These are phyloP conservation scores for Aricia agestis DNA, from an alignment of 1,140 invertebrate species.

Conservation along the genomic window DNA sequence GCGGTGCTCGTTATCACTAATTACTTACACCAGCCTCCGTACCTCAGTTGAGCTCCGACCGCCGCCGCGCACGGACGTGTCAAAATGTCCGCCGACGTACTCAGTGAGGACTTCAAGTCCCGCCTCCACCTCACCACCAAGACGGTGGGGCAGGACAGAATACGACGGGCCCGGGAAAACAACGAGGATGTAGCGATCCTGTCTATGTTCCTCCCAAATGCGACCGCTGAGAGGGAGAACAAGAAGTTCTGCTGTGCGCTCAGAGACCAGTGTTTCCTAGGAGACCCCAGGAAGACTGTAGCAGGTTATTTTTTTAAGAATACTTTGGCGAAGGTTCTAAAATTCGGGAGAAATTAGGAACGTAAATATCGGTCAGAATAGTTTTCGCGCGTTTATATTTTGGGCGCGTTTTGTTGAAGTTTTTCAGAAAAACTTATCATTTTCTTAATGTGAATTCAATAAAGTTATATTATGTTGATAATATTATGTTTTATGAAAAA, in stretches of 20 bases:
- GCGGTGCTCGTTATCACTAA: not conserved
- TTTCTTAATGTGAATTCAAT: too few species aligned
- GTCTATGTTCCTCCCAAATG: slow-evolving; percentile 86
- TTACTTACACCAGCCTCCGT: not conserved
- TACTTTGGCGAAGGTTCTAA: not conserved
- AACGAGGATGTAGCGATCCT: slow-evolving; percentile 91
- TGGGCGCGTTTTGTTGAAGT: too few species aligned
- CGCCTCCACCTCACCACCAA: slow-evolving; percentile 84
- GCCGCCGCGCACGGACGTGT: not conserved
- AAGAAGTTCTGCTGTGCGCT: slow-evolving; percentile 86
- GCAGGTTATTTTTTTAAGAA: slow-evolving; percentile 76
- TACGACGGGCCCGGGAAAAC: slow-evolving; percentile 84
- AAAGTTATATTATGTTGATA: too few species aligned
- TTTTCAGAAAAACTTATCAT: too few species aligned
- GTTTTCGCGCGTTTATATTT: too few species aligned
- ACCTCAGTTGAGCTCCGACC: not conserved
- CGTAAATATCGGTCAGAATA: not conserved
- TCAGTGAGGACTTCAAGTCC: slow-evolving; percentile 85
- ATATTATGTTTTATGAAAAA: too few species aligned
- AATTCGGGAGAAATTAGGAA: too few species aligned
- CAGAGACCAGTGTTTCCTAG: slow-evolving; percentile 83
- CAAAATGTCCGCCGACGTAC: slow-evolving; percentile 83
- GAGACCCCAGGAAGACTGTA: slow-evolving; percentile 84
- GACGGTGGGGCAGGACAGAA: slow-evolving; percentile 85
- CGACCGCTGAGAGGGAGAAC: slow-evolving; percentile 81